A percentile compares a stretch with the other conserved stretches of the same genome.
These are phyloP conservation scores for Leontocebus nigricollis DNA, from an alignment of 2,797 vertebrate genomes.

Conservation along the genomic window DNA sequence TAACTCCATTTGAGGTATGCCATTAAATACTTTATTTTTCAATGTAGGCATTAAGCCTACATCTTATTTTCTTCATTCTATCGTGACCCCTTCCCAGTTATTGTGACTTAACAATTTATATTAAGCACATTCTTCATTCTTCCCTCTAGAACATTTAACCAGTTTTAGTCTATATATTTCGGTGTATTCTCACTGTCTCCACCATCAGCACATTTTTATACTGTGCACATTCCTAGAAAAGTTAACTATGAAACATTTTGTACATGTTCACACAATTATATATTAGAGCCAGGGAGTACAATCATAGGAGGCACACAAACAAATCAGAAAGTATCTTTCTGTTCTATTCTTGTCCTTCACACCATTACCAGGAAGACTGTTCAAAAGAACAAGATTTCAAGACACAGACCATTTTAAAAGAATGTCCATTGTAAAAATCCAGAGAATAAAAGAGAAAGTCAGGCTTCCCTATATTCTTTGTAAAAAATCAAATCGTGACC, in stretches of 20 bases:
- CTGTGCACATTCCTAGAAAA: background rate
- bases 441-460: background rate
- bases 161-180: background rate
- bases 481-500: background rate
- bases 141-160: background rate
- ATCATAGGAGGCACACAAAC: background rate
- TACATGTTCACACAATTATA: background rate
- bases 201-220: background rate
- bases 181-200: background rate
- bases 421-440: background rate
- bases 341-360: background rate
- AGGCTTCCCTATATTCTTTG: background rate
- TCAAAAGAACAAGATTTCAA: slow-evolving; percentile 6
- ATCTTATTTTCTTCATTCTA: background rate
- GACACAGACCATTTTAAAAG: background rate
- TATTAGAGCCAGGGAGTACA: background rate
- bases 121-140: background rate
- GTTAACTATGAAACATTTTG: background rate
- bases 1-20: background rate
- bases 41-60: background rate
- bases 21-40: background rate
- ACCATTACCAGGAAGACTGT: background rate
- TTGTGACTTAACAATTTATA: background rate
- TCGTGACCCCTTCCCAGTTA: background rate
- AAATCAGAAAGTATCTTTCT: background rate